A percentile compares a stretch with the other conserved stretches of the same genome.
Conservation (phyloP, 2,888 invertebrate species). For the Noctua janthina region DNA sequence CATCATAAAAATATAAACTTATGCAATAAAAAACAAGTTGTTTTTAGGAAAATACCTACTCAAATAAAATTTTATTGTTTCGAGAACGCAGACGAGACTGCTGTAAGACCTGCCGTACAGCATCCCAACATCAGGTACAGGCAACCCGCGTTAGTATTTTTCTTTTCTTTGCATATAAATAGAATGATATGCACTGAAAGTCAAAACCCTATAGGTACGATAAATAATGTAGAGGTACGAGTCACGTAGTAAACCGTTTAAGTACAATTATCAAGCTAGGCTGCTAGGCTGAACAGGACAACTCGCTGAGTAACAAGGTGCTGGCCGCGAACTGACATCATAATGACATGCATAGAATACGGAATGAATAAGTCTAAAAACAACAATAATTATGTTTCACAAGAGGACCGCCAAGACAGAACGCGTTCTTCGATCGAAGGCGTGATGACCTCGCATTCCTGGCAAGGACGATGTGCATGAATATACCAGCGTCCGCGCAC, state of each 20-base stretch:
- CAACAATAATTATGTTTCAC: slow-evolving; percentile 83
- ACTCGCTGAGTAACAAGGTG: slow-evolving; percentile 71
- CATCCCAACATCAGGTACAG: neutral
- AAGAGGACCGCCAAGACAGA: slow-evolving; percentile 83
- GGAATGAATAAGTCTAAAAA: slow-evolving; percentile 80
- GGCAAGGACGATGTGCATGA: slow-evolving; percentile 87
- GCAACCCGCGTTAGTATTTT: neutral
- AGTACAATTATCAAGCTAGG: slow-evolving; percentile 62
- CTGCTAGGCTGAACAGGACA: slow-evolving; percentile 62
- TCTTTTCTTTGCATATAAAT: slow-evolving; percentile 14
- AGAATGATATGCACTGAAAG: slow-evolving; percentile 31
- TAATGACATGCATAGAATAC: slow-evolving; percentile 83
- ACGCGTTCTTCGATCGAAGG: slow-evolving; percentile 82
- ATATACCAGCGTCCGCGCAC: slow-evolving; percentile 70
- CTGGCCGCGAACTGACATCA: slow-evolving; percentile 77
- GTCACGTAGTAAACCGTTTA: slow-evolving; percentile 56
- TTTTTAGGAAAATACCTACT: neutral
- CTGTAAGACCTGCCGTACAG: neutral
- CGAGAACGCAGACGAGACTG: neutral
- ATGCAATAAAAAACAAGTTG: slow-evolving; percentile 7
- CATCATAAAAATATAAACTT: slow-evolving; percentile 2
- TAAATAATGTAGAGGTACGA: slow-evolving; percentile 30
- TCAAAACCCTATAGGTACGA: slow-evolving; percentile 11
- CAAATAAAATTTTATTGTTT: neutral
- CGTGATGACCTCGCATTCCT: slow-evolving; percentile 90